Evolutionary conservation across 2,113 vertebrate genomes (phyloP).

Genomic region (Daphoenositta chrysoptera): DNA sequence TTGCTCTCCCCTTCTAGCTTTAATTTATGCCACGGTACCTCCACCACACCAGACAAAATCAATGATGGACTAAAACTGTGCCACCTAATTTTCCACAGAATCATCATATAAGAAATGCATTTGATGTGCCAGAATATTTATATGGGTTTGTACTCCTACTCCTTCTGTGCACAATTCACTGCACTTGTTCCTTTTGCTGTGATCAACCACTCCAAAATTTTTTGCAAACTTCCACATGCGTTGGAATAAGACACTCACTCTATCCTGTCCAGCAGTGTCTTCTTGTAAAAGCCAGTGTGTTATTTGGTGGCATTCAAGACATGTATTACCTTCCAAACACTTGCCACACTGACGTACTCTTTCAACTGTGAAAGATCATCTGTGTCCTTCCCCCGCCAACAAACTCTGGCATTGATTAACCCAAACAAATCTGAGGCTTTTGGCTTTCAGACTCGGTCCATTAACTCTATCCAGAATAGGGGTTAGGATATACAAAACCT

Average conservation of each 20-base stretch:
- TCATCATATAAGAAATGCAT: background rate
- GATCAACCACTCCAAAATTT: background rate
- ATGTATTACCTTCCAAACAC: background rate
- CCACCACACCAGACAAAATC: background rate
- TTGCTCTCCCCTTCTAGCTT: background rate
- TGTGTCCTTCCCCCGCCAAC: conserved; percentile 22
- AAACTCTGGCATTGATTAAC: conserved; percentile 41
- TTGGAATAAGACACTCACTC: background rate
- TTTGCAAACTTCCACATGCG: background rate
- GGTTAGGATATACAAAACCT: conserved; percentile 46
- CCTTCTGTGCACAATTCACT: background rate
- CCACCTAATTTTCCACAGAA: background rate
- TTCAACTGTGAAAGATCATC: conserved; percentile 29
- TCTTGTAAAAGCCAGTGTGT: background rate
- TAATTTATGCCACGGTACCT: background rate
- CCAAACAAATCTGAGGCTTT: conserved; percentile 57
- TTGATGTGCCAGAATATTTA: background rate
- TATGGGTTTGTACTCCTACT: background rate
- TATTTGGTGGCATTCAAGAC: background rate
- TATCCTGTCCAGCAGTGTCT: background rate
- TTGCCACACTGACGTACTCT: background rate
- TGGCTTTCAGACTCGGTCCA: conserved; percentile 29
- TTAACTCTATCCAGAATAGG: conserved; percentile 30
- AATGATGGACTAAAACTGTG: background rate
- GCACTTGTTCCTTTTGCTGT: conserved; percentile 6